phyloP scores from a whole-genome alignment of 1,140 invertebrate species.

The Gonioctena quinquepunctata region DNA sequence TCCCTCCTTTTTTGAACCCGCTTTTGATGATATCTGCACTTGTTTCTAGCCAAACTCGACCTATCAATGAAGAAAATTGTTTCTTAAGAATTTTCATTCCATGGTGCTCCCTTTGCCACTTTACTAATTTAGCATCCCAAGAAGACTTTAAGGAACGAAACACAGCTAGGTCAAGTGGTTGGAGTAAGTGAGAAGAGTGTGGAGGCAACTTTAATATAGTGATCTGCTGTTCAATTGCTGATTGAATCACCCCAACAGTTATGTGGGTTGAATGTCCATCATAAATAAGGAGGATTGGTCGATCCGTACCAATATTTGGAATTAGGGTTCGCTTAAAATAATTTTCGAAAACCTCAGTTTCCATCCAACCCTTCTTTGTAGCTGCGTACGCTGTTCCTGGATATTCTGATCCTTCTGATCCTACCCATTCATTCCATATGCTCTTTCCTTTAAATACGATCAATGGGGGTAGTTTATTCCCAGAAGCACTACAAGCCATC shows the following conservation, averaged over 20 bases:
- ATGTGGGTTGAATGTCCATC: constrained; percentile 51
- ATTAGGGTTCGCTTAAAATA: constrained; percentile 47
- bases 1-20: not conserved
- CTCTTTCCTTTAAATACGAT: constrained; percentile 48
- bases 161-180: constrained; percentile 46
- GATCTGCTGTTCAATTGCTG: constrained; percentile 40
- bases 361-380: constrained; percentile 45
- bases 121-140: constrained; percentile 7
- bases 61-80: not conserved
- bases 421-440: constrained; percentile 33
- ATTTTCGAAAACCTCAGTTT: constrained; percentile 31
- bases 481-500: constrained; percentile 30
- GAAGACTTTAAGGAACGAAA: constrained; percentile 16
- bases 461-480: constrained; percentile 36
- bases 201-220: constrained; percentile 48
- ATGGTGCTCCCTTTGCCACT: not conserved
- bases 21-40: not conserved
- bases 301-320: constrained; percentile 27
- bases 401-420: constrained; percentile 33
- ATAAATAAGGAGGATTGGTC: constrained; percentile 36
- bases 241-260: constrained; percentile 37
- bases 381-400: constrained; percentile 46
- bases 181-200: constrained; percentile 47
- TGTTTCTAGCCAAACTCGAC: not conserved
- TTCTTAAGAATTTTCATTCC: constrained; percentile 3